Percentiles rank a stretch among this genome's conserved stretches.
Conservation (phyloP, 2,888 invertebrate genomes). For the Nineta flava region DNA sequence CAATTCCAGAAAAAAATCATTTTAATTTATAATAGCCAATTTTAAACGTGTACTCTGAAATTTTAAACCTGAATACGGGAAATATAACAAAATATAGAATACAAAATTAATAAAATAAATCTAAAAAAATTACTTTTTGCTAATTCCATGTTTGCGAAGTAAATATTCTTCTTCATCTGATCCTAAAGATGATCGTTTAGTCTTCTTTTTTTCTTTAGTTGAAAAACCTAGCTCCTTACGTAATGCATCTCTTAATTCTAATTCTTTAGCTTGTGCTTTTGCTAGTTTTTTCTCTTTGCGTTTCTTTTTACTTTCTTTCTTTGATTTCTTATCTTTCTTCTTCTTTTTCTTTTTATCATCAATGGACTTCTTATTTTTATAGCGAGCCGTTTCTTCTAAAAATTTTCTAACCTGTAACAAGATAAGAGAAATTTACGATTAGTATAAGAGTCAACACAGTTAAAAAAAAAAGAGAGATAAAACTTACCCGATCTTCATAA, state of each 20-base stretch:
- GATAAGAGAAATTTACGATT: neutral
- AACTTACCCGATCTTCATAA: conserved; percentile 50
- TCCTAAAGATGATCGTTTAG: conserved; percentile 20
- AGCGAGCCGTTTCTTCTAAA: conserved; percentile 66
- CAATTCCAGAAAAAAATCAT: too few relatives aligned
- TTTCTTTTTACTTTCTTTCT: conserved; percentile 59
- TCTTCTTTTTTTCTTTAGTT: conserved; percentile 23
- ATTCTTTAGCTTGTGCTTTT: conserved; percentile 47
- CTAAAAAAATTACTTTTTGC: conserved; percentile 21
- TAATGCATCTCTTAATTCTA: conserved; percentile 47
- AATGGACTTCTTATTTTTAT: conserved; percentile 51
- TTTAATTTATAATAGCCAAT: too few relatives aligned
- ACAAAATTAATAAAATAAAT: neutral
- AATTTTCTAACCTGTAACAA: conserved; percentile 53
- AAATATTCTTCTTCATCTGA: conserved; percentile 32
- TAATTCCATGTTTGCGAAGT: conserved; percentile 26
- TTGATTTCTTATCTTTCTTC: conserved; percentile 34
- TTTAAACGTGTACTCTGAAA: too few relatives aligned
- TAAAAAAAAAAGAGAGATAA: neutral
- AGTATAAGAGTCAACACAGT: neutral
- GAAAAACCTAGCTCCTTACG: conserved; percentile 35
- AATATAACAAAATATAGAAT: neutral
- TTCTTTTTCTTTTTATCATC: conserved; percentile 47
- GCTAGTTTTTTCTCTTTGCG: conserved; percentile 59
- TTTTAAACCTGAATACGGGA: too few relatives aligned